Evolutionary conservation across 2,113 vertebrate genomes (phyloP), one percentile per base, ranked within the genome.

Genomic region (Amphiprion percula): DNA sequence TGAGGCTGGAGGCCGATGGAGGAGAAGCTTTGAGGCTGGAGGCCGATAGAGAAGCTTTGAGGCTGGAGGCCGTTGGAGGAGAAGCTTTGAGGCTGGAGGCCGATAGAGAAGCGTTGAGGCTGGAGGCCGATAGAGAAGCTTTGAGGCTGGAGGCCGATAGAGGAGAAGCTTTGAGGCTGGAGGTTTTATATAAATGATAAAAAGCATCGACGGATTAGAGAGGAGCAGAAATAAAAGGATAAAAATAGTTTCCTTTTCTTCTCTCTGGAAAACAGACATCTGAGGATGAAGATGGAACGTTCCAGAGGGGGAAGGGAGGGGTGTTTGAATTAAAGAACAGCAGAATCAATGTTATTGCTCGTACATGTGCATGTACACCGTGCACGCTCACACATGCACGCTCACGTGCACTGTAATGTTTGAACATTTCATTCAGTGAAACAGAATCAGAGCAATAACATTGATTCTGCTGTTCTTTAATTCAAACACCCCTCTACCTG

Each of bases 161-260:
- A 26, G 26, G 26, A 26, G 26, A 26, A 26, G 26, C 26, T 26
- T 26, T 3, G 26, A 26, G 26, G 26, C 26, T 26, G 26, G 26
- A 26, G 26, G 26, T 3, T 3, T 2, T 26, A 26, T 26, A 26
- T 2, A 26, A 26, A 26, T 3, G 26, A 26, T 26, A 26, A 26
- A 26, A 26, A 26, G 26, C 26, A 2, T 26, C 26, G 26, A 26
- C 26, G 26, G 26, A 26, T 26, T 26, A 26, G 26, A 26, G 26
- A 88, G 69, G 58, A 63, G 80, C 11, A 30, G 30, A 30, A 30
- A 30, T 7, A 30, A 7, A 30, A 65, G 87, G 87, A 87, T 90
- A 89, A 88, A 93, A 93, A 92, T 91, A 90, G 87, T 90, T 84
- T 78, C 83, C 71, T 58, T 85, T 90, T 88, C 81, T 91, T 91